Evolutionary conservation across 2,113 vertebrate species (phyloP), one percentile per base, ranked within the genome.

Genomic region (Uria aalge): DNA sequence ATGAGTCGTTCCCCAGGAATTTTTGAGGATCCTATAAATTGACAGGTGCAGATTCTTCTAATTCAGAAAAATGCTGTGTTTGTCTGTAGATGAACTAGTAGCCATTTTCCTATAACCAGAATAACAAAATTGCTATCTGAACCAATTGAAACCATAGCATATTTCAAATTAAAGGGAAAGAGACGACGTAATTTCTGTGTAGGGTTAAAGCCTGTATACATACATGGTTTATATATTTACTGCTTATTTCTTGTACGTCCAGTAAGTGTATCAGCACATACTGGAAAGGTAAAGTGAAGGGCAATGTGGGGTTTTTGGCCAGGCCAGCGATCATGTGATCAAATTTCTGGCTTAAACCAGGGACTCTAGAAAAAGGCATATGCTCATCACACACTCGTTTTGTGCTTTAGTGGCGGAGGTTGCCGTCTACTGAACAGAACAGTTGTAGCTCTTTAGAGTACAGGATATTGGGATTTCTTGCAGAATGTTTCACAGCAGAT

Each of bases 21-120:
- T 59, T 92, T 26, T 17, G 20, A 62, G 34, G 5, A 32, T 3
- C 27, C 12, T 57, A 3, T 56, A 94, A 94, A 92, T 67, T 97
- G 87, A 69, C 40, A 69, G n/a, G 10, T 57, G 21, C 15, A 48
- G 38, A 36, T 92, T 93, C 57, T 93, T 87, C 50, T 72, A 85
- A 92, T 94, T 85, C 63, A 90, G 64, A 15, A 94, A 92, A 96
- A 94, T 75, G 36, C 73, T 90, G 30, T 21, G 45, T 84, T 96
- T 94, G 26, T 81, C 92, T 91, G 67, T 80, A 59, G n/a, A 27
- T 23, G 53, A 62, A 26, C 75, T 92, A 88, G 66, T 79, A 95
- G 74, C 72, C 68, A 57, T 89, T 96, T 93, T 95, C 78, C 63
- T 52, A 36, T 62, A 90, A 27, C 91, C 26, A 30, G n/a, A 66